Percentiles rank a stretch among this genome's conserved stretches.
Evolutionary conservation across 1,140 invertebrate species (phyloP).

Genomic region (Steinernema feltiae): DNA sequence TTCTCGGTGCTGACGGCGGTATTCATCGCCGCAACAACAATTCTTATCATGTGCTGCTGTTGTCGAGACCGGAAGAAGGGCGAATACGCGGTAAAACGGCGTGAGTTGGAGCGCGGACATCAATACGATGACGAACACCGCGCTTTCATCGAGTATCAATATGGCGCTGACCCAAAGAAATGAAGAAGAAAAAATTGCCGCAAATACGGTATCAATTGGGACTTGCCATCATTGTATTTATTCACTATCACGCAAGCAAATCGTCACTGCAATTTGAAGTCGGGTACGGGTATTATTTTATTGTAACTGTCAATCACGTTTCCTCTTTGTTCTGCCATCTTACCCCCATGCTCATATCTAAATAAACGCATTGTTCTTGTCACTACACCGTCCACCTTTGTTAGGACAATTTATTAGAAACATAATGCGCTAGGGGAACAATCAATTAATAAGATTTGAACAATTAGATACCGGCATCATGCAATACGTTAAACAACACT

Average conservation of each 20-base stretch:
- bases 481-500: no score
- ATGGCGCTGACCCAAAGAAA: conserved; percentile 17
- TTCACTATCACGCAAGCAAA: not conserved
- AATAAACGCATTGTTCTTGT: no score
- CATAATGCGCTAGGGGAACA: no score
- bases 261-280: not conserved
- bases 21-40: conserved; percentile 39
- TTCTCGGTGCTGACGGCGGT: conserved; percentile 43
- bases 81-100: conserved; percentile 41
- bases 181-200: no score
- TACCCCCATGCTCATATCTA: not conserved
- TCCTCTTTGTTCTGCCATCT: not conserved
- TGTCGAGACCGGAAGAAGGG: conserved; percentile 21
- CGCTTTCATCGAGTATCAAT: conserved; percentile 38
- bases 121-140: conserved; percentile 33
- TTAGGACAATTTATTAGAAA: no score
- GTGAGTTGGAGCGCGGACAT: conserved; percentile 43
- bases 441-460: no score
- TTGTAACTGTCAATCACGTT: no score
- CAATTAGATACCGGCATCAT: no score
- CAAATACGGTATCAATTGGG: not conserved
- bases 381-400: no score
- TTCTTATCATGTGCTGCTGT: conserved; percentile 44
- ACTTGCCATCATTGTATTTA: no score
- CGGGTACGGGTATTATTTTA: not conserved